A percentile compares a stretch with the other conserved stretches of the same genome.
phyloP scores from a whole-genome alignment of 1,140 invertebrate species.

The Papilio glaucus region DNA sequence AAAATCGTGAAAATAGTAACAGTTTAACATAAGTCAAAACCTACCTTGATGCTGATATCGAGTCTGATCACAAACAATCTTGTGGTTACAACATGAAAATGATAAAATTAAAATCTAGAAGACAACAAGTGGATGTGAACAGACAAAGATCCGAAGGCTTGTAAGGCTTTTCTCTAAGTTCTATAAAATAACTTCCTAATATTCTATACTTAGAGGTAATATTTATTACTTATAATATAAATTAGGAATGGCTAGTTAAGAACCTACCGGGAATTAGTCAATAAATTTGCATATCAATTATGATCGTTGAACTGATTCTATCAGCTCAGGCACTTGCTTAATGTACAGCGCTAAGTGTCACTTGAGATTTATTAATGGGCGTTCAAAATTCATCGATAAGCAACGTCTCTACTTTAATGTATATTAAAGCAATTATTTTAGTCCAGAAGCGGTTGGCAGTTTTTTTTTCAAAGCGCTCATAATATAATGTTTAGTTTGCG shows the following conservation, averaged over 20 bases:
- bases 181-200: too few species aligned
- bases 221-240: background rate
- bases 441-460: background rate
- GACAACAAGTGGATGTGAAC: background rate
- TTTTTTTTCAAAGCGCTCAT: constrained; percentile 3
- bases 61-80: constrained; percentile 39
- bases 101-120: background rate
- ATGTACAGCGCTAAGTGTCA: constrained; percentile 11
- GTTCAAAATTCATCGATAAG: constrained; percentile 22
- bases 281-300: constrained; percentile 19
- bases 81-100: constrained; percentile 11
- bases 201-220: background rate
- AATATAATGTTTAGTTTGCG: background rate
- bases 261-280: constrained; percentile 4
- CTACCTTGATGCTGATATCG: constrained; percentile 38
- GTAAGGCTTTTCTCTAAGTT: too few species aligned
- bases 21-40: constrained; percentile 36
- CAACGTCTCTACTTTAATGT: constrained; percentile 3
- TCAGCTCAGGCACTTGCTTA: background rate
- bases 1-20: constrained; percentile 33
- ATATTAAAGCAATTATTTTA: constrained; percentile 12
- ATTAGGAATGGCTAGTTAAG: background rate
- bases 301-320: constrained; percentile 1
- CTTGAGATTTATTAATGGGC: constrained; percentile 18
- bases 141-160: constrained; percentile 28